Conservation (phyloP, 2,888 invertebrate species). For the Poecilus cupreus region DNA sequence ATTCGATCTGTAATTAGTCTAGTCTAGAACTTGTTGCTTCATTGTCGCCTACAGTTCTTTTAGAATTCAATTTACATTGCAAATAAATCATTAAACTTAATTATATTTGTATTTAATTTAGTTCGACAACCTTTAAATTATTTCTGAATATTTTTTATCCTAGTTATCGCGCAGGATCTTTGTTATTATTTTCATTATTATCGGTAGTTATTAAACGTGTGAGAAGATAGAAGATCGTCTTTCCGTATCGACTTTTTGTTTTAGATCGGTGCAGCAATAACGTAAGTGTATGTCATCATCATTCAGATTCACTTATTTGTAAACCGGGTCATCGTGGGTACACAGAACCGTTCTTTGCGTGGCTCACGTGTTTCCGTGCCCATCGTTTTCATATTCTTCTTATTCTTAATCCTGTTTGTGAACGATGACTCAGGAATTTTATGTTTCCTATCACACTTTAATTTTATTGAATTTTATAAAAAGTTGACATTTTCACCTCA, state of each 20-base stretch:
- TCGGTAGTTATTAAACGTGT: background rate
- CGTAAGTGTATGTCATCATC: constrained; percentile 49
- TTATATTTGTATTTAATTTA: background rate
- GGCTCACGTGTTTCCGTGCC: constrained; percentile 2
- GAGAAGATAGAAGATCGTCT: background rate
- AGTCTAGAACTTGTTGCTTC: no score
- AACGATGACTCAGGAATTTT: constrained; percentile 26
- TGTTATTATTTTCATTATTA: background rate
- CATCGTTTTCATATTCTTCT: constrained; percentile 1
- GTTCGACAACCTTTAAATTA: background rate
- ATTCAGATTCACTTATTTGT: constrained; percentile 59
- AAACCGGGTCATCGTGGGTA: constrained; percentile 52
- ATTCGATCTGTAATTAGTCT: no score
- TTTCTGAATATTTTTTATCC: background rate
- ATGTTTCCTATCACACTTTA: background rate
- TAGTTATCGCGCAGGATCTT: background rate
- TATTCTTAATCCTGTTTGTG: background rate
- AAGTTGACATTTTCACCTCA: background rate
- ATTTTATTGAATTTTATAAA: constrained; percentile 1
- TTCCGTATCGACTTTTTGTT: constrained; percentile 27
- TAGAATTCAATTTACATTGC: no score
- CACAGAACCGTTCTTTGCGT: constrained; percentile 54
- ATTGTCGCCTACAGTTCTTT: no score
- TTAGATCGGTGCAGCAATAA: constrained; percentile 35
- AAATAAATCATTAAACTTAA: background rate